Evolutionary conservation across 2,797 vertebrate genomes (phyloP).

Genomic region (Malacoctenus gilli): DNA sequence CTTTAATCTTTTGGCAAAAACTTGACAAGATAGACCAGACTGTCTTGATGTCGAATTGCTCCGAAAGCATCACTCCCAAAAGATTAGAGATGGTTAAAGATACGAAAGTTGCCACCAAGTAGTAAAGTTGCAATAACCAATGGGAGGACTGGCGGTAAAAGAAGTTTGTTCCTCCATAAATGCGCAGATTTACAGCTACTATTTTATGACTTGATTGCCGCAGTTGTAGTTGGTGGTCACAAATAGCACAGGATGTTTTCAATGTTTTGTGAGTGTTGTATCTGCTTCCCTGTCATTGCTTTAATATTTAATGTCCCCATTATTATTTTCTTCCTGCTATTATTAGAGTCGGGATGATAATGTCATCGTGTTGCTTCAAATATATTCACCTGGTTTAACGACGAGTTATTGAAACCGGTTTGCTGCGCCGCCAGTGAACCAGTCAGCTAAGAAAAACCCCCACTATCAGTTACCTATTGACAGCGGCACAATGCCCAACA

Average conservation of each 20-base stretch:
- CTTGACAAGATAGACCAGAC: too few species aligned
- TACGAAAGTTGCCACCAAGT: conserved; percentile 16
- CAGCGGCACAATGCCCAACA: conserved; percentile 47
- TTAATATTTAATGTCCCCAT: conserved; percentile 11
- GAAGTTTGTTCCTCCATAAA: neutral
- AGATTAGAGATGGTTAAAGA: neutral
- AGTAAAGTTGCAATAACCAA: neutral
- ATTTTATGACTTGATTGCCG: neutral
- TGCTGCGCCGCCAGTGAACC: neutral
- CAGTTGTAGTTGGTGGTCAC: conserved; percentile 3
- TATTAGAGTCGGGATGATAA: conserved; percentile 1
- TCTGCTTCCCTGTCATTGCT: conserved; percentile 12
- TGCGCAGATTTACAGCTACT: conserved; percentile 8
- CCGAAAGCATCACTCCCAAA: too few species aligned
- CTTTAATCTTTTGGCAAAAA: too few species aligned
- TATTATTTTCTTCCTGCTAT: conserved; percentile 13
- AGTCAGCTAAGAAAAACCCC: conserved; percentile 28
- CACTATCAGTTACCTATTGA: conserved; percentile 36
- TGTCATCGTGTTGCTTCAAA: conserved; percentile 4
- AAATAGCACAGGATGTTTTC: conserved; percentile 19
- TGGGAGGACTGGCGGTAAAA: too few species aligned
- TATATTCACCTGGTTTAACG: conserved; percentile 5
- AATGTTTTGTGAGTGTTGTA: conserved; percentile 20
- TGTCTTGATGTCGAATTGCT: too few species aligned
- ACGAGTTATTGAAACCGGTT: conserved; percentile 10